Base-by-base conservation (phyloP, 2,113 vertebrate species). In the Diadophis punctatus region DNA sequence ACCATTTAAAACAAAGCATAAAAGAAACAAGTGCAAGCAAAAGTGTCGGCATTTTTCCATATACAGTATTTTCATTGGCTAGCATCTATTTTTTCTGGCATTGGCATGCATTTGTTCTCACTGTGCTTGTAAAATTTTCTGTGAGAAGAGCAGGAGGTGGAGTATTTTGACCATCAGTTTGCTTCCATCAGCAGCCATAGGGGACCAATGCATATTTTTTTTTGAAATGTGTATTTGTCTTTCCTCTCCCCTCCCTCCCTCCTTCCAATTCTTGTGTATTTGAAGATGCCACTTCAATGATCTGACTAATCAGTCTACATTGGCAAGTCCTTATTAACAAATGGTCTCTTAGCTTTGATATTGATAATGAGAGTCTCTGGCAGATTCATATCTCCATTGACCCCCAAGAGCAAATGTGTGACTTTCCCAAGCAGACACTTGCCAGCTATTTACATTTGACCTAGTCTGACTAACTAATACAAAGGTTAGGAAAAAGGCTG, bases 61-160 rank as follows among this genome's bases (percentile, higher is more conserved):
- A 55, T 74, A n/a, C n/a, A n/a, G n/a, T n/a, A 56, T 96, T 94
- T 89, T 91, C 92, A 46, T 34, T 96, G 51, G 34, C 90, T 91
- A 87, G 53, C 88, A 80, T 86, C 55, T 92, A 60, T 92, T 92
- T 92, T 60, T 52, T 92, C 88, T 92, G 92, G 92, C 92, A 86
- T 90, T 92, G n/a, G 27, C 6, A 3, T 27, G n/a, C 86, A 88
- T 68, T 88, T 92, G 87, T 94, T 90, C 90, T 89, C 68, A 85
- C 39, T 90, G n/a, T 87, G 92, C 52, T 52, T 91, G 74, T 18
- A 94, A 92, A 95, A 94, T 90, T 91, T 92, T 95, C 93, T 96
- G 96, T 80, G 34, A 22, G 74, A 80, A 43, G 92, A 43, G 0
- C 0, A 86, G 52, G 58, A 56, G 56, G 80, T 58, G 39, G 48